Conservation (phyloP, 1,140 invertebrate species). For the Drosophila watanabei region DNA sequence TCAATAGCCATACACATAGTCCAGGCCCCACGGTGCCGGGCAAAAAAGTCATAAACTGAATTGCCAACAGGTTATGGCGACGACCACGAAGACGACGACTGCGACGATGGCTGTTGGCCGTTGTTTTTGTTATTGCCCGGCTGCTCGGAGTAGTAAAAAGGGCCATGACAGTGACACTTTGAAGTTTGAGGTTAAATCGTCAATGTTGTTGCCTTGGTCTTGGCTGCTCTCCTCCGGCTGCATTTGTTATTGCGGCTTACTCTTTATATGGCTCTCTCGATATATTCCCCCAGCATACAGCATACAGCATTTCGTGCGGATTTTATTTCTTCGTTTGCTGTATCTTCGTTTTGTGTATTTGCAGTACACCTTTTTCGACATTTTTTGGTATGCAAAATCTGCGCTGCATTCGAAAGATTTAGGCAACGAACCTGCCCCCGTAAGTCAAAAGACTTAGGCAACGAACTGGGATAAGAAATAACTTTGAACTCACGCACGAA, state of each 20-base stretch:
- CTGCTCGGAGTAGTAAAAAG: constrained; percentile 75
- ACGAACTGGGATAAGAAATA: constrained; percentile 56
- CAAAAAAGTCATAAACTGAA: constrained; percentile 80
- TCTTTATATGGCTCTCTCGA: constrained; percentile 45
- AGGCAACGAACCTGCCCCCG: constrained; percentile 51
- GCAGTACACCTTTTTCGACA: not conserved
- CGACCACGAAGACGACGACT: constrained; percentile 42
- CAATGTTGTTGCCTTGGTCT: constrained; percentile 70
- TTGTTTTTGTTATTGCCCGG: constrained; percentile 31
- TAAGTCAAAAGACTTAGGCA: constrained; percentile 58
- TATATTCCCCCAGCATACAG: constrained; percentile 45
- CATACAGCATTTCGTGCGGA: constrained; percentile 49
- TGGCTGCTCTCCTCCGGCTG: constrained; percentile 20
- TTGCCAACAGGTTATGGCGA: constrained; percentile 81
- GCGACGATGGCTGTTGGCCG: constrained; percentile 10
- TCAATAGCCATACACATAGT: not conserved
- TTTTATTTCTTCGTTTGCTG: constrained; percentile 23
- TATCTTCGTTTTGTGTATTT: not conserved
- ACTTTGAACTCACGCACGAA: constrained; percentile 44
- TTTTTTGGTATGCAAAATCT: constrained; percentile 8
- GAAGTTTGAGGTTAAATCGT: constrained; percentile 84
- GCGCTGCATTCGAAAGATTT: constrained; percentile 59
- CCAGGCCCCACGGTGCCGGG: constrained; percentile 51
- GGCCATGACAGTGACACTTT: constrained; percentile 85
- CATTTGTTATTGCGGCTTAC: constrained; percentile 37